phyloP scores from a whole-genome alignment of 1,140 invertebrate genomes.

The Tetramorium simillimum region DNA sequence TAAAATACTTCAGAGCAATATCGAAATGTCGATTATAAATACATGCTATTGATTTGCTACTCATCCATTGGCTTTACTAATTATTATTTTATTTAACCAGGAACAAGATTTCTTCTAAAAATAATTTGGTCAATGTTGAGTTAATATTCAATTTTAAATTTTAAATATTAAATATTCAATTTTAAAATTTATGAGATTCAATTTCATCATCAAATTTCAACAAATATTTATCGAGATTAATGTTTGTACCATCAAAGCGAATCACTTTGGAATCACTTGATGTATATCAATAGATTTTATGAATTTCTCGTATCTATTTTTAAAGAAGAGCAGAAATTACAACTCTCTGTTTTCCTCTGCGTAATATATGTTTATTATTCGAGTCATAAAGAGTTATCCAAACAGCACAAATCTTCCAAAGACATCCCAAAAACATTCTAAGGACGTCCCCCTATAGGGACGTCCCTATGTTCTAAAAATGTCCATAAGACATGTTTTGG shows the following conservation, averaged over 20 bases:
- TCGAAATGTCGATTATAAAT: background rate
- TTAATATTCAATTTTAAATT: conserved; percentile 2
- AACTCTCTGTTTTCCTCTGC: background rate
- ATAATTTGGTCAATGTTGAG: background rate
- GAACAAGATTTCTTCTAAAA: background rate
- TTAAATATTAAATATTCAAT: background rate
- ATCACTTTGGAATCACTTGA: background rate
- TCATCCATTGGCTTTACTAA: background rate
- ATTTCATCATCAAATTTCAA: background rate
- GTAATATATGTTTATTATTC: background rate
- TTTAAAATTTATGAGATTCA: background rate
- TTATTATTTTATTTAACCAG: background rate
- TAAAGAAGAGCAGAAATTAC: background rate
- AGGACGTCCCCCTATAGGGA: no score
- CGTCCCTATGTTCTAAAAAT: no score
- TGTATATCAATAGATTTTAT: background rate
- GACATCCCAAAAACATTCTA: no score
- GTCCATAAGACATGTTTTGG: no score
- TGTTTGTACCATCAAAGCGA: background rate
- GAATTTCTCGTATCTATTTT: background rate
- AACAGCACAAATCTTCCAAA: no score
- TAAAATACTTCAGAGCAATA: background rate
- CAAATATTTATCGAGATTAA: conserved; percentile 7
- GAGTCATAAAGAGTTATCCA: background rate
- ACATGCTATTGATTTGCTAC: background rate